These are phyloP conservation scores for Chamaea fasciata DNA, from an alignment of 2,113 vertebrate genomes.

Conservation along the genomic window DNA sequence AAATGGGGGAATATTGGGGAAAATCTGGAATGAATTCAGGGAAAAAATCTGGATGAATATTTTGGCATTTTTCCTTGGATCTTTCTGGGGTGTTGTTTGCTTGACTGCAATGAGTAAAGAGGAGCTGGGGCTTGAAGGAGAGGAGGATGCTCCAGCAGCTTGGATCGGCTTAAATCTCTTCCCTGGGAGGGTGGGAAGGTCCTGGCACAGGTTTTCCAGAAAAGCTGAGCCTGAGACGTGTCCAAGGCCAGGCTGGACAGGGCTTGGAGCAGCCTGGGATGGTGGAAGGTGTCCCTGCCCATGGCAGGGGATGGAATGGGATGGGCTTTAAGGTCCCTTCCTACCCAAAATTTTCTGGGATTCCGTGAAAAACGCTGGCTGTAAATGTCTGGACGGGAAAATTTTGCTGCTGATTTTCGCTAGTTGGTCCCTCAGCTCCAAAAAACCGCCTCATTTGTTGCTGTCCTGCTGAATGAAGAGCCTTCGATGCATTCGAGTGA, in stretches of 20 bases:
- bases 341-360: background rate
- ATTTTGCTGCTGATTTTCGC: background rate
- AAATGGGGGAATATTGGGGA: too few species aligned
- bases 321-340: background rate
- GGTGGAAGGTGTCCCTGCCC: too few species aligned
- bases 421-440: background rate
- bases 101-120: background rate
- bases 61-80: background rate
- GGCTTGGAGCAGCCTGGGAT: too few species aligned
- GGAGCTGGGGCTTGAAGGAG: background rate
- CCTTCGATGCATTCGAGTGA: fast-evolving
- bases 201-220: background rate
- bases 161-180: background rate
- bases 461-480: background rate
- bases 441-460: background rate
- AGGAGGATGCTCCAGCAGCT: background rate
- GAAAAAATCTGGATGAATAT: background rate
- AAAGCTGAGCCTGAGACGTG: background rate
- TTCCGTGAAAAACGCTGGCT: fast-evolving
- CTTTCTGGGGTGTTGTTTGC: background rate
- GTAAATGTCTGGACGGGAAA: fast-evolving
- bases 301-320: too few species aligned
- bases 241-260: background rate
- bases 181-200: background rate
- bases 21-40: too few species aligned